Conservation (phyloP, 2,888 invertebrate genomes). For the Copidosoma aretas region DNA sequence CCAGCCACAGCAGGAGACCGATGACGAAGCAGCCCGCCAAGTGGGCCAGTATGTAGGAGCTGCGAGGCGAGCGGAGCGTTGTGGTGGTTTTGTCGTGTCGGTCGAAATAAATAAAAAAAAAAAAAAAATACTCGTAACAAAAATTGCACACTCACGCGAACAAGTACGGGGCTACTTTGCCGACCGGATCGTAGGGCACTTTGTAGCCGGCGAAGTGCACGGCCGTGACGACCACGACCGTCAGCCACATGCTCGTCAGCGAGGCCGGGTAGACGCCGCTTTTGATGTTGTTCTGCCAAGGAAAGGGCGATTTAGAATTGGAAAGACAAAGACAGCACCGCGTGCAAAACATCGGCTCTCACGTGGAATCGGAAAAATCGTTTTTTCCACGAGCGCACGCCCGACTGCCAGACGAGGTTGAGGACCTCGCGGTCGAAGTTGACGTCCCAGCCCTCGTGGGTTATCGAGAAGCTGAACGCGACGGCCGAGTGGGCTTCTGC, state of each 20-base stretch:
- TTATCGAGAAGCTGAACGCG: conserved; percentile 95
- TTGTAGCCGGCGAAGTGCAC: conserved; percentile 81
- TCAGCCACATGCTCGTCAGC: conserved; percentile 84
- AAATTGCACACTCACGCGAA: conserved; percentile 71
- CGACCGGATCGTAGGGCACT: conserved; percentile 84
- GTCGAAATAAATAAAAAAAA: too few relatives aligned
- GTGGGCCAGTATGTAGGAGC: conserved; percentile 75
- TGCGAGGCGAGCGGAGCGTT: too few relatives aligned
- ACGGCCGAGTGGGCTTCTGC: conserved; percentile 99
- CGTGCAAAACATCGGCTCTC: conserved; percentile 59
- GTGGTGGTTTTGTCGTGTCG: too few relatives aligned
- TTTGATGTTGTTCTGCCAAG: conserved; percentile 87
- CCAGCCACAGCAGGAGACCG: conserved; percentile 85
- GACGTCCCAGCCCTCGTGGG: conserved; percentile 97
- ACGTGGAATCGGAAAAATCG: conserved; percentile 90
- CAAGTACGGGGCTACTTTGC: conserved; percentile 74
- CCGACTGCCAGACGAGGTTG: conserved; percentile 93
- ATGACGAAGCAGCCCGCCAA: conserved; percentile 76
- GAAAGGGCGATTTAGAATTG: background rate
- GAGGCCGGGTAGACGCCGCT: conserved; percentile 97
- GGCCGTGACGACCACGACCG: conserved; percentile 79
- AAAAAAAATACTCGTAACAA: too few relatives aligned
- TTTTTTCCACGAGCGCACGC: conserved; percentile 94
- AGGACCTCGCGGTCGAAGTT: conserved; percentile 97
- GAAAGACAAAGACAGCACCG: too few relatives aligned